These are phyloP conservation scores for Trichonephila inaurata DNA, from an alignment of 1,140 invertebrate genomes.

Conservation along the genomic window DNA sequence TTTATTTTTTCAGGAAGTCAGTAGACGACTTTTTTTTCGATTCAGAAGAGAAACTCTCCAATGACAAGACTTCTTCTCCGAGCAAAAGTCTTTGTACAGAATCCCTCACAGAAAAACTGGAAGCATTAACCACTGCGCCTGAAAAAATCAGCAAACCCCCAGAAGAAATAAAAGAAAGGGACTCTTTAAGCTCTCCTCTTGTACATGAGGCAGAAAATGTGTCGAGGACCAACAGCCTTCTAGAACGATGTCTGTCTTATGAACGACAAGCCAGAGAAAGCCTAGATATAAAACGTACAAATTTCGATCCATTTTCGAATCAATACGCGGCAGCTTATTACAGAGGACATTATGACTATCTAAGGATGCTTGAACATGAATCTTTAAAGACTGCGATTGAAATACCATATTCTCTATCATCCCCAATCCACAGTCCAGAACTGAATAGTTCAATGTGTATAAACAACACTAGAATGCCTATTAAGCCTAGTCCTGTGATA, in stretches of 20 bases:
- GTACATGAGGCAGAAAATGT: neutral
- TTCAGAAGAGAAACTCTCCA: constrained; percentile 43
- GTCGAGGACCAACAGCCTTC: constrained; percentile 16
- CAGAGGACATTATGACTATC: constrained; percentile 7
- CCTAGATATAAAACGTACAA: neutral
- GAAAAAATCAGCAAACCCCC: constrained; percentile 1
- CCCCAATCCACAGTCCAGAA: neutral
- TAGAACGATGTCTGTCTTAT: constrained; percentile 37
- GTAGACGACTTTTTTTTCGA: constrained; percentile 67
- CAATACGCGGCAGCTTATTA: neutral
- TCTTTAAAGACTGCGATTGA: neutral
- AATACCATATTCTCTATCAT: neutral
- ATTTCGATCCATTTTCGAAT: neutral
- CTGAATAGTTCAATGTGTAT: neutral
- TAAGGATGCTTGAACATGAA: constrained; percentile 2
- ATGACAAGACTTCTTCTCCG: neutral
- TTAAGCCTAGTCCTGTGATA: constrained; percentile 71
- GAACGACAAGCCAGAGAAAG: neutral
- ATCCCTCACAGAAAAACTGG: neutral
- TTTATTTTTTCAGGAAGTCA: constrained; percentile 55
- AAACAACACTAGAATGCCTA: constrained; percentile 13
- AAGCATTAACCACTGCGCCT: neutral
- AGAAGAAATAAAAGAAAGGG: constrained; percentile 3
- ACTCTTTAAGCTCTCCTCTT: neutral
- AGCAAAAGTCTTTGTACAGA: neutral